Evolutionary conservation across 2,797 vertebrate species (phyloP), one percentile per base, ranked within the genome.

Genomic region (Siniperca scherzeri): DNA sequence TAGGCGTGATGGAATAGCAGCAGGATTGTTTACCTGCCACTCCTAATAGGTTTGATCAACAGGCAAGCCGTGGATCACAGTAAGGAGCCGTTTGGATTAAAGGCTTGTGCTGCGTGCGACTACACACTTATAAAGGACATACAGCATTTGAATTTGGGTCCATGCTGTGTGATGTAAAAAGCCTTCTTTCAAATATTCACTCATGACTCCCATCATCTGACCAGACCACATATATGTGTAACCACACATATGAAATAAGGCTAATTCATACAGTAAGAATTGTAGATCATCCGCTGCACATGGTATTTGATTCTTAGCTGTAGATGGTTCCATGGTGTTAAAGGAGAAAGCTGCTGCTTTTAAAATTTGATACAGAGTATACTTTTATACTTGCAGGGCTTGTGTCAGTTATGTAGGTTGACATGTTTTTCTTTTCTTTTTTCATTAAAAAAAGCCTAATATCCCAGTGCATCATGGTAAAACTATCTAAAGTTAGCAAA

Each of bases 1-100:
- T 16, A 3, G n/a, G 12, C 42, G 25, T 80, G 69, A 86, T 50
- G 25, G 70, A 84, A 52, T 30, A 69, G 46, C 64, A 77, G 72
- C 73, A 64, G 72, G 30, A 65, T 72, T 82, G 83, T 85, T 89
- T 87, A 72, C 78, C 77, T 74, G 70, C 80, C 75, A 46, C 77
- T 74, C 62, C 61, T 78, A 64, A 70, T 86, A 69, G 69, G 76
- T 88, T 85, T 88, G 88, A 89, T 90, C 86, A 91, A 69, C 78
- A 69, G 85, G 64, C 72, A 27, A 46, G 57, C 62, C 56, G 68
- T 55, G 66, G 76, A 78, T 88, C 82, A 30, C 86, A 84, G 88
- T 11, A 48, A 82, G 87, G 74, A 82, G 52, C 22, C 48, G 3
- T 80, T 74, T 56, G 74, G 90, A 92, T 91, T 92, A 89, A 85